Conservation (phyloP, 2,888 invertebrate species). For the Trachelus iudaicus region DNA sequence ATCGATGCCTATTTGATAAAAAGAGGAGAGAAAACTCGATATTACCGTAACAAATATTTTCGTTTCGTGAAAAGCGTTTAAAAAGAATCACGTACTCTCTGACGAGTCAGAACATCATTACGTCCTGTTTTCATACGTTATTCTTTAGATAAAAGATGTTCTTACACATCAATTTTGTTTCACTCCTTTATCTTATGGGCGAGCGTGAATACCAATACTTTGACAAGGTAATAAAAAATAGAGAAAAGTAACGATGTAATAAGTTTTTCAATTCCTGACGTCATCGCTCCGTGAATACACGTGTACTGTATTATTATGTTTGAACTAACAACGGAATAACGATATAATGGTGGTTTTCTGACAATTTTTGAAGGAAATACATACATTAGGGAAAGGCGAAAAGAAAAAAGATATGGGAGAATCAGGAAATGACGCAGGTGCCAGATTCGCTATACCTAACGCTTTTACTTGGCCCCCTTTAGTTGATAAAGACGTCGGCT, state of each 20-base stretch:
- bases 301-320: neutral
- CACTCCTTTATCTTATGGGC: neutral
- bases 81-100: neutral
- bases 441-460: neutral
- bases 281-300: neutral
- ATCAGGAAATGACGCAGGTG: neutral
- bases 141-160: neutral
- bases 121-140: neutral
- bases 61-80: neutral
- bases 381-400: neutral
- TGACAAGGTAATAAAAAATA: neutral
- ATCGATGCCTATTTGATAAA: neutral
- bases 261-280: neutral
- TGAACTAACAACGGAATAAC: neutral
- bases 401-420: neutral
- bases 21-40: neutral
- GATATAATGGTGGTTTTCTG: neutral
- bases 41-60: neutral
- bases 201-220: neutral
- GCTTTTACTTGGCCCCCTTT: constrained; percentile 28
- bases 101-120: too few species aligned
- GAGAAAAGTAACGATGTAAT: neutral
- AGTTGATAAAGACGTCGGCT: constrained; percentile 57
- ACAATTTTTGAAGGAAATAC: neutral
- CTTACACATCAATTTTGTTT: neutral